phyloP scores from a whole-genome alignment of 1,140 invertebrate genomes.

The Diabrotica virgifera region DNA sequence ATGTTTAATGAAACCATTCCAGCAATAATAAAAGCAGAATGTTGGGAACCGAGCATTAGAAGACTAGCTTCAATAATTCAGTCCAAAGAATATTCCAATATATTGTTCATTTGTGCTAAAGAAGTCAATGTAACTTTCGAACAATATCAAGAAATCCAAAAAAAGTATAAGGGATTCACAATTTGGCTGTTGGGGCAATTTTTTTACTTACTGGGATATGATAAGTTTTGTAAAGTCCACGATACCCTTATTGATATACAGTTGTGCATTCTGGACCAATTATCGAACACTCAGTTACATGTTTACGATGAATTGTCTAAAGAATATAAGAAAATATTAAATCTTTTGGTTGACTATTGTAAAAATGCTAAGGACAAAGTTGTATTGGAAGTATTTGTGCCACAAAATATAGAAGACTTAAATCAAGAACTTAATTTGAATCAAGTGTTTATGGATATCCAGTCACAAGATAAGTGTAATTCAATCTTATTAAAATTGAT shows the following conservation, averaged over 20 bases:
- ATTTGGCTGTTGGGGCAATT: constrained; percentile 56
- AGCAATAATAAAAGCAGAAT: constrained; percentile 52
- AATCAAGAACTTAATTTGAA: constrained; percentile 51
- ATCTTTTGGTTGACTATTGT: constrained; percentile 49
- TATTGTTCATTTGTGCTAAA: constrained; percentile 49
- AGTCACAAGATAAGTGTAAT: constrained; percentile 23
- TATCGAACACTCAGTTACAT: constrained; percentile 51
- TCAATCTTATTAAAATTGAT: constrained; percentile 35
- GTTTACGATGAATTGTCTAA: constrained; percentile 50
- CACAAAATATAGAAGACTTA: constrained; percentile 47
- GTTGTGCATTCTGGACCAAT: constrained; percentile 52
- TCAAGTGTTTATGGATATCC: constrained; percentile 43
- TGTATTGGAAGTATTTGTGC: constrained; percentile 49
- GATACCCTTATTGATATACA: constrained; percentile 52
- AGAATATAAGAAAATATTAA: constrained; percentile 51
- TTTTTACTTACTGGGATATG: constrained; percentile 55
- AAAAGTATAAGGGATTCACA: constrained; percentile 53
- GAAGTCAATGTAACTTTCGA: constrained; percentile 48
- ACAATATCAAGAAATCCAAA: constrained; percentile 40
- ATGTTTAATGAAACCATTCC: constrained; percentile 54
- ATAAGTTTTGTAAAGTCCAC: constrained; percentile 53
- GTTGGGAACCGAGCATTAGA: constrained; percentile 50
- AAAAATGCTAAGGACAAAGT: constrained; percentile 35
- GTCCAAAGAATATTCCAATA: constrained; percentile 53
- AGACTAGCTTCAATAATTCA: constrained; percentile 52